phyloP scores from a whole-genome alignment of 2,888 invertebrate species.

The Polietes domitor region DNA sequence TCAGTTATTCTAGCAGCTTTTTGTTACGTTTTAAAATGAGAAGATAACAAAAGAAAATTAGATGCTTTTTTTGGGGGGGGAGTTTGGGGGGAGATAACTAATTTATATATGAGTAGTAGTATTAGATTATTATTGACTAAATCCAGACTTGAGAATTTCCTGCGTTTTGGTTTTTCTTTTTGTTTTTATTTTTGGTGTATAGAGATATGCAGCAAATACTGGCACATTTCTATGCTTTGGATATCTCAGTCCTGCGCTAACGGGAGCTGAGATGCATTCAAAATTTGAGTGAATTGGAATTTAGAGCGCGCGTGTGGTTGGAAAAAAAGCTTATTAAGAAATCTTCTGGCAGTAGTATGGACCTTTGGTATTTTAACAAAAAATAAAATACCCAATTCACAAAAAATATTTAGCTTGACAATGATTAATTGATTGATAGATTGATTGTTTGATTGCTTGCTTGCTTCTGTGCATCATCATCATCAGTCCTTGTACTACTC shows the following conservation, averaged over 20 bases:
- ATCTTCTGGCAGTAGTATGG: slow-evolving; percentile 81
- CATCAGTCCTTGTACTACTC: slow-evolving; percentile 63
- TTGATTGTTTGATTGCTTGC: slow-evolving; percentile 50
- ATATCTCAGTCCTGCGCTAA: neutral
- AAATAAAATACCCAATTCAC: slow-evolving; percentile 76
- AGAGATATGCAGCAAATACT: slow-evolving; percentile 58
- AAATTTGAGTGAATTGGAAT: slow-evolving; percentile 62
- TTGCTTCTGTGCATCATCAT: slow-evolving; percentile 31
- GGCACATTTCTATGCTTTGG: slow-evolving; percentile 54
- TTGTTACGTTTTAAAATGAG: slow-evolving; percentile 43
- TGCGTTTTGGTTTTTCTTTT: slow-evolving; percentile 50
- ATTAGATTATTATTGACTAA: slow-evolving; percentile 48
- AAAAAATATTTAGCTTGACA: slow-evolving; percentile 67
- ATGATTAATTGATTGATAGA: slow-evolving; percentile 52
- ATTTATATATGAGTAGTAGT: slow-evolving; percentile 61
- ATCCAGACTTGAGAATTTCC: slow-evolving; percentile 70
- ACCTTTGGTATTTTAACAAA: slow-evolving; percentile 78
- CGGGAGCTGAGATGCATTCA: slow-evolving; percentile 40
- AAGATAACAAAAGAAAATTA: slow-evolving; percentile 16
- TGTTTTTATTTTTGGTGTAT: slow-evolving; percentile 38
- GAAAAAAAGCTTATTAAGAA: slow-evolving; percentile 79
- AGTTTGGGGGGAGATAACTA: neutral
- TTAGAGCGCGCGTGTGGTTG: slow-evolving; percentile 66
- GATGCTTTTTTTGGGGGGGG: slow-evolving; percentile 28
- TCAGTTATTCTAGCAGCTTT: slow-evolving; percentile 54